Evolutionary conservation across 2,797 vertebrate species (phyloP), one percentile per base, ranked within the genome.

Genomic region (Manis crassicaudata): DNA sequence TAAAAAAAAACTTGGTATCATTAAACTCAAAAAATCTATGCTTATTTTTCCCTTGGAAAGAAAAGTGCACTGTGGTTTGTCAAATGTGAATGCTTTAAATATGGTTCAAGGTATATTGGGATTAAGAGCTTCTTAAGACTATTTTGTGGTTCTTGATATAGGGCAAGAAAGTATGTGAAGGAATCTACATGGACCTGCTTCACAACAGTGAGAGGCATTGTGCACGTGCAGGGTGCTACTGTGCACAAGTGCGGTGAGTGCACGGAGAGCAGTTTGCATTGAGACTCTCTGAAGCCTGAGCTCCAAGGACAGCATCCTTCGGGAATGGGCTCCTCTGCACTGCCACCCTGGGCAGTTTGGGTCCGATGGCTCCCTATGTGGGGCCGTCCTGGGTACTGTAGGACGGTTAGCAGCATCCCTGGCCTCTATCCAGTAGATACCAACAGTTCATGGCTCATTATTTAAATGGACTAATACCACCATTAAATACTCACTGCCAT

Each of bases 11-110:
- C 84, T 88, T 27, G 1, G 4, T 96, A 97, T 96, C 96, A 87
- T 97, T 90, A 93, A 97, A 98, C 84, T 96, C 97, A 97, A 97
- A 97, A 97, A 98, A 97, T 94, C 87, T 79, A 82, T 35, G 95
- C 96, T 97, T 92, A 70, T 97, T 77, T 97, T 90, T 97, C 87
- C 76, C 76, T 95, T 94, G 95, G 67, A 96, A 96, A 97, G 95
- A 91, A 90, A 97, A 94, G 80, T 93, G 93, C 86, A 50, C 89
- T 93, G 86, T 83, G 60, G 86, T 67, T 91, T 81, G 90, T 98
- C 81, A 97, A 67, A 6, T 97, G 82, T 92, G 95, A 97, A 56
- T 93, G 96, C 92, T 96, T 96, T 96, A 67, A 88, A 46, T 92
- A 95, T 89, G 95, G 79, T 92, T 97, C 93, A 93, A 97, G 92